A percentile compares a stretch with the other conserved stretches of the same genome.
Evolutionary conservation across 2,888 invertebrate species (phyloP).

Genomic region (Parasteatoda lunata): DNA sequence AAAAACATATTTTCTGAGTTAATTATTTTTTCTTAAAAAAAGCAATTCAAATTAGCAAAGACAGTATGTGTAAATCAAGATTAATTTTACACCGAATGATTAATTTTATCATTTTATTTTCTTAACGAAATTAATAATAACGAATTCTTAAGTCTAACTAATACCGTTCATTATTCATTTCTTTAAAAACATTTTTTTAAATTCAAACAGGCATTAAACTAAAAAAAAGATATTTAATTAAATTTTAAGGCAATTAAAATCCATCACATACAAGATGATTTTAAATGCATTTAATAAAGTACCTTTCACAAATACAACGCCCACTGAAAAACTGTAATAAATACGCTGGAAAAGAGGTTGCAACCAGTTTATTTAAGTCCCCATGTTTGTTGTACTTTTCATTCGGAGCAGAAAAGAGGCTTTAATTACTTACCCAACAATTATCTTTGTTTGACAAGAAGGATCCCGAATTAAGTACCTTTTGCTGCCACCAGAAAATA

Average conservation of each 20-base stretch:
- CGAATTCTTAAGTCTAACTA: no score
- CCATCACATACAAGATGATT: not conserved
- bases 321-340: not conserved
- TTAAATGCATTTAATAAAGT: not conserved
- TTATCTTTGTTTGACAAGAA: not conserved
- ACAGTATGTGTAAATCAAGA: no score
- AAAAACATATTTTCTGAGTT: no score
- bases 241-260: slow-evolving; percentile 6
- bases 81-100: no score
- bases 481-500: not conserved
- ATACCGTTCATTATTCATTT: no score
- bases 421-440: not conserved
- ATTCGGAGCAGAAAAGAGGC: not conserved
- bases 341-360: not conserved
- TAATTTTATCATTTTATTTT: no score
- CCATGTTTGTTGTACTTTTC: not conserved
- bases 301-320: not conserved
- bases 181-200: no score
- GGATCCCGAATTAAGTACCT: not conserved
- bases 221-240: not conserved
- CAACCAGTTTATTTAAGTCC: not conserved
- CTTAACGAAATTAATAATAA: no score
- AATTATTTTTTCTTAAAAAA: no score
- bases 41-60: no score
- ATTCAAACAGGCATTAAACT: no score